phyloP scores from a whole-genome alignment of 2,797 vertebrate species.

The Malacoraja senta region DNA sequence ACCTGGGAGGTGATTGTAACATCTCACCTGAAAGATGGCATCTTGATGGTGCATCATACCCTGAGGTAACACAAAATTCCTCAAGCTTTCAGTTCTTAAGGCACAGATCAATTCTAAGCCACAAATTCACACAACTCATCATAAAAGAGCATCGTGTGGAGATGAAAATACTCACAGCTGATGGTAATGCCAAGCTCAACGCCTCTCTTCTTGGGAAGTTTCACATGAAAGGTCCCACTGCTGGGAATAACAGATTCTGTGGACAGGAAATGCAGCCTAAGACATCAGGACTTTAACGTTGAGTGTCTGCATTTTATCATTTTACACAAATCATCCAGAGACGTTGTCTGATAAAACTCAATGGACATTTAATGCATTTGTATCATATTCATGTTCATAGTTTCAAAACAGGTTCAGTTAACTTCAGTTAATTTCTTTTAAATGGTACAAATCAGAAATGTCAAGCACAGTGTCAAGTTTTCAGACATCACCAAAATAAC shows the following conservation, averaged over 20 bases:
- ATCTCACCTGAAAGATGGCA: neutral
- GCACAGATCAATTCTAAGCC: constrained; percentile 9
- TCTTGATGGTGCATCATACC: neutral
- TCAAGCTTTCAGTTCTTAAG: neutral
- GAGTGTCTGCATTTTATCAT: neutral
- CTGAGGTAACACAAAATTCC: neutral
- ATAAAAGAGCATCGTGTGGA: neutral
- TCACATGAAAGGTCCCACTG: constrained; percentile 94
- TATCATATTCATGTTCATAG: neutral
- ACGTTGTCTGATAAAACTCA: neutral
- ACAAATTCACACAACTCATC: too few relatives aligned
- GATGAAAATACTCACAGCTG: constrained; percentile 71
- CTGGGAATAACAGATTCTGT: constrained; percentile 94
- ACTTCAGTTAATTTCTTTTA: neutral
- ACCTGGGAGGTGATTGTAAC: neutral
- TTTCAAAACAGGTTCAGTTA: neutral
- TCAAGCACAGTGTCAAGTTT: too few relatives aligned
- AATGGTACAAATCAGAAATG: too few relatives aligned
- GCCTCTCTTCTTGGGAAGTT: constrained; percentile 89
- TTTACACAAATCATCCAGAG: neutral
- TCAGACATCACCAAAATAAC: neutral
- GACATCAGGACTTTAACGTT: neutral
- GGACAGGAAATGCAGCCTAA: neutral
- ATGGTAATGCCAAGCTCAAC: constrained; percentile 95
- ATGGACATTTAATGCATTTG: neutral